phyloP scores from a whole-genome alignment of 2,113 vertebrate genomes.

The Bujurquina vittata region DNA sequence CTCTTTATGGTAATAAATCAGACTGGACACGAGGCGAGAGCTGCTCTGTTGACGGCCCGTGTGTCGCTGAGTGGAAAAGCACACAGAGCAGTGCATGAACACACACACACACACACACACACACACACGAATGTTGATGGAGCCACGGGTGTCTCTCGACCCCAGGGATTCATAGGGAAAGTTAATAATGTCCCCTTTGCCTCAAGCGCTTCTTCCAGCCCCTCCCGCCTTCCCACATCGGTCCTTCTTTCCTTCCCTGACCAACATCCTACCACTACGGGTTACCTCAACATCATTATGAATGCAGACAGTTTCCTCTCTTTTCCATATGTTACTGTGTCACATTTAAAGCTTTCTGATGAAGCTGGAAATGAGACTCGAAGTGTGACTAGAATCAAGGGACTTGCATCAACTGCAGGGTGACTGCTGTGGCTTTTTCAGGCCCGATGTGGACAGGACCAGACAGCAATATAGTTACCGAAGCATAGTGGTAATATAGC shows the following conservation, averaged over 20 bases:
- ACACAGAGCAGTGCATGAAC: conserved; percentile 15
- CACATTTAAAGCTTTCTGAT: conserved; percentile 16
- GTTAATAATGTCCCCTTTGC: conserved; percentile 50
- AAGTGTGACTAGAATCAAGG: conserved; percentile 6
- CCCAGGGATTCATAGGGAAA: conserved; percentile 50
- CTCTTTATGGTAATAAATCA: conserved; percentile 43
- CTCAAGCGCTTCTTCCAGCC: conserved; percentile 38
- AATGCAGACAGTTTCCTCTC: conserved; percentile 28
- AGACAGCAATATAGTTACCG: background rate
- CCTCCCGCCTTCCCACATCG: conserved; percentile 38
- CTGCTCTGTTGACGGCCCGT: conserved; percentile 36
- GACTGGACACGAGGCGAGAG: conserved; percentile 37
- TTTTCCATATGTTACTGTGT: conserved; percentile 40
- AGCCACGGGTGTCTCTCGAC: conserved; percentile 42
- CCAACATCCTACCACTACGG: conserved; percentile 17
- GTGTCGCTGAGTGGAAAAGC: conserved; percentile 57
- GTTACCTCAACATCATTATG: conserved; percentile 19
- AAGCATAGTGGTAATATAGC: background rate
- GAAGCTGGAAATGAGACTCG: background rate
- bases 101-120: conserved; percentile 29
- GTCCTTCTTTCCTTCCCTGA: conserved; percentile 34
- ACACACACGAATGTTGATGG: conserved; percentile 47
- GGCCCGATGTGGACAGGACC: background rate
- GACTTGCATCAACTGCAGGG: background rate
- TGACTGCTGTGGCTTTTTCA: conserved; percentile 6